Evolutionary conservation across 2,888 invertebrate genomes (phyloP), one percentile per base, ranked within the genome.

Genomic region (Hemicrepidius hirtus): DNA sequence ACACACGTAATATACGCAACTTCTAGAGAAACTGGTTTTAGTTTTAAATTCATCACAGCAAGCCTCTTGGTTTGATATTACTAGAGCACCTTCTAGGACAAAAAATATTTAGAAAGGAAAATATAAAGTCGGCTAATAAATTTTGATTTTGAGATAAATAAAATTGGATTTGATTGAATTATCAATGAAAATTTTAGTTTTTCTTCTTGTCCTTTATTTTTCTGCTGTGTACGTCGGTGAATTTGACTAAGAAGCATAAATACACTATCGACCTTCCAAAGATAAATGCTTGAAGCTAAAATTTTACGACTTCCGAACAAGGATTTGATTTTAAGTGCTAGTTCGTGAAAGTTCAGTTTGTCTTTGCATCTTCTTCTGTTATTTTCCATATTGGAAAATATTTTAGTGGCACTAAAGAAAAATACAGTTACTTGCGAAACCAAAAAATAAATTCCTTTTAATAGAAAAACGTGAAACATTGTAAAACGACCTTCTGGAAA

Each of bases 1-100:
- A 55, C 16, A 32, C 32, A 32, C 32, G 9, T 32, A 32, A 5
- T 18, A 5, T 18, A 55, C 41, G 24, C 46, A 32, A 44, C 46
- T 13, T 35, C 24, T 59, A 59, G 41, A 59, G 32, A 35, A 32
- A 46, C 57, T 57, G 57, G 57, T 57, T 57, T 55, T 32, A 3
- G n/a, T 18, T n/a, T 16, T 35, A 18, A 10, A 18, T 18, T 7
- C 46, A 46, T 46, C 16, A 16, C 46, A 46, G 46, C 53, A 28
- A 46, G 46, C 32, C 10, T 28, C 28, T 53, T n/a, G 28, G n/a
- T 53, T 28, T 53, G 53, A 53, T 21, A 28, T 28, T 53, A 53
- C n/a, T 28, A 53, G 53, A 53, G 53, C 53, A 53, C 28, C 28
- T 53, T n/a, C 24, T 21, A n/a, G 28, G 32, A 53, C 53, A 53